phyloP scores from a whole-genome alignment of 37 sponge, comb jelly and placozoan genomes.

The Aplysina aerophoba region DNA sequence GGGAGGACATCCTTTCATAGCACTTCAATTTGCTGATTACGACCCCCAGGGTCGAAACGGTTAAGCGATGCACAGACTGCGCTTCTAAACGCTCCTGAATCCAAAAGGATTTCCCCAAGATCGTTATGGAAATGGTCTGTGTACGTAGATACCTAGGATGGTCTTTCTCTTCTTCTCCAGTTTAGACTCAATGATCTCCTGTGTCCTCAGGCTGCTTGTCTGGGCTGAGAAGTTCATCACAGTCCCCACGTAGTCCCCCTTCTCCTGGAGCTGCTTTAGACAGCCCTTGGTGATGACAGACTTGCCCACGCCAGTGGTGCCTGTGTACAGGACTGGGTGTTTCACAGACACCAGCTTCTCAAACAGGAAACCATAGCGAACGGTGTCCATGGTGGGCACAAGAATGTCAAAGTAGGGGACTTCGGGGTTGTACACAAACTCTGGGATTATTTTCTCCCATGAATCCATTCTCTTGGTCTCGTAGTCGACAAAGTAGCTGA shows the following conservation, averaged over 20 bases:
- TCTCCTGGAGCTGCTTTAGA: conserved; percentile 74
- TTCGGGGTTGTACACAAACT: conserved; percentile 80
- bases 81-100: too few species aligned
- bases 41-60: too few species aligned
- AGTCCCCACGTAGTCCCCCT: conserved; percentile 71
- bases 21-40: too few species aligned
- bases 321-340: conserved; percentile 94
- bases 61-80: too few species aligned
- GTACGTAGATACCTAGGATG: conserved; percentile 72
- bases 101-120: too few species aligned
- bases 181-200: conserved; percentile 97
- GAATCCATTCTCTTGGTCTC: conserved; percentile 73
- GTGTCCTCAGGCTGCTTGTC: conserved; percentile 92
- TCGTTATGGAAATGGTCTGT: too few species aligned
- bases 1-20: too few species aligned
- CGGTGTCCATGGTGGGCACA: conserved; percentile 97
- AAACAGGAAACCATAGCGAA: conserved; percentile 92
- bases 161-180: conserved; percentile 98
- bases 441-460: conserved; percentile 95
- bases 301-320: conserved; percentile 98
- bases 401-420: conserved; percentile 95
- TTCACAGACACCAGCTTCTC: conserved; percentile 82
- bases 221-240: conserved; percentile 98
- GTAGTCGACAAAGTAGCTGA: conserved; percentile 90
- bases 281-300: conserved; percentile 93